Evolutionary conservation across 2,797 vertebrate species (phyloP), one percentile per base, ranked within the genome.

Genomic region (Siniperca scherzeri): DNA sequence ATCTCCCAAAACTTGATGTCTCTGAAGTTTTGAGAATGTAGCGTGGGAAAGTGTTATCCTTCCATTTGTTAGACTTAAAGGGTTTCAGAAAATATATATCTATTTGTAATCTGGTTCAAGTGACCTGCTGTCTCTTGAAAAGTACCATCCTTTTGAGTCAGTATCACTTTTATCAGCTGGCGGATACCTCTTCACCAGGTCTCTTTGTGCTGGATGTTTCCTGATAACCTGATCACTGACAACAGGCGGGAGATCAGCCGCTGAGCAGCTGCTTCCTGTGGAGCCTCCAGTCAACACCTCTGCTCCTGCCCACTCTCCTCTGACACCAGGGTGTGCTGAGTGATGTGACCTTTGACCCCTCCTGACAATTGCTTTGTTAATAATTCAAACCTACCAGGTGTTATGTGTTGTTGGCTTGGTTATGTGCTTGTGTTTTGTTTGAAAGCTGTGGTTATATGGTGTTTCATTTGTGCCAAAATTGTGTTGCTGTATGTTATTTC

Each of bases 201-300:
- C 10, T 36, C 53, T 48, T 66, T 82, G 60, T 70, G 25, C 40
- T 3, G 46, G 7, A 16, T 33, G 64, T 30, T 48, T 44, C 65
- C 50, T 75, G 77, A 80, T 78, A 76, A 80, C 66, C 56, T 7
- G 57, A 85, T 78, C 72, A 16, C 55, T n/a, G 70, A 75, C 48
- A 78, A 75, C 48, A 78, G n/a, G 70, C 74, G 66, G 76, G 61
- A 16, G 10, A 9, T 46, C 33, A 10, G 74, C 40, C 68, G 70
- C 60, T 40, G 66, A 87, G 74, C 93, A 93, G 93, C 92, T 94
- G 94, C 86, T 87, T 92, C 91, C 88, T 76, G 84, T 64, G 52
- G 42, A 61, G 78, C 80, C 56, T 80, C 71, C 65, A 62, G 74
- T 74, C 77, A 1, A 57, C 90, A 60, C 73, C 79, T 76, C 81